Evolutionary conservation across 2,113 vertebrate species (phyloP).

Genomic region (Callospermophilus lateralis): DNA sequence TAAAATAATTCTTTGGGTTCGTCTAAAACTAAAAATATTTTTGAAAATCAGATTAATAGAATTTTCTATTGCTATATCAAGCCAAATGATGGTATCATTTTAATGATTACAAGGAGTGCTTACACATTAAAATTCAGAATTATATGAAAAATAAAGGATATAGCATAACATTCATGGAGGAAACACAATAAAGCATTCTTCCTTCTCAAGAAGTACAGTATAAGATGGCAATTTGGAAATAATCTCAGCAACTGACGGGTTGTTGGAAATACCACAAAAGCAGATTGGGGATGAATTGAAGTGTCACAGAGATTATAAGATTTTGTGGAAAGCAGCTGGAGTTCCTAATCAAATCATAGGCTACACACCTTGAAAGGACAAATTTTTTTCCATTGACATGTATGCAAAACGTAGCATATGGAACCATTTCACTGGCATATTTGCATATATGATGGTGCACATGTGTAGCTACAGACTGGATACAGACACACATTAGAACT

Average conservation of each 20-base stretch:
- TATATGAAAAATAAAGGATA: not conserved
- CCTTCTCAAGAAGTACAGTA: not conserved
- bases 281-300: not conserved
- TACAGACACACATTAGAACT: not conserved
- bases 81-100: not conserved
- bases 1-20: no score
- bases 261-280: not conserved
- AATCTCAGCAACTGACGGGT: not conserved
- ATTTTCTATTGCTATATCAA: not conserved
- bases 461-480: not conserved
- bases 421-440: not conserved
- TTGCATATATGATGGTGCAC: not conserved
- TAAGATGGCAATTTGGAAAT: not conserved
- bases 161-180: not conserved
- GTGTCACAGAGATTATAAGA: not conserved
- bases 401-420: not conserved
- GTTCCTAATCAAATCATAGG: conserved; percentile 4
- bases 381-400: not conserved
- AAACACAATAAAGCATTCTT: not conserved
- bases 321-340: conserved; percentile 49
- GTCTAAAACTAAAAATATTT: no score
- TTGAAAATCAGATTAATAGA: not conserved
- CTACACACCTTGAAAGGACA: not conserved
- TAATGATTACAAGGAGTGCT: not conserved
- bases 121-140: not conserved